Conservation (phyloP, 2,888 invertebrate genomes). For the Ornithoptera alexandrae region DNA sequence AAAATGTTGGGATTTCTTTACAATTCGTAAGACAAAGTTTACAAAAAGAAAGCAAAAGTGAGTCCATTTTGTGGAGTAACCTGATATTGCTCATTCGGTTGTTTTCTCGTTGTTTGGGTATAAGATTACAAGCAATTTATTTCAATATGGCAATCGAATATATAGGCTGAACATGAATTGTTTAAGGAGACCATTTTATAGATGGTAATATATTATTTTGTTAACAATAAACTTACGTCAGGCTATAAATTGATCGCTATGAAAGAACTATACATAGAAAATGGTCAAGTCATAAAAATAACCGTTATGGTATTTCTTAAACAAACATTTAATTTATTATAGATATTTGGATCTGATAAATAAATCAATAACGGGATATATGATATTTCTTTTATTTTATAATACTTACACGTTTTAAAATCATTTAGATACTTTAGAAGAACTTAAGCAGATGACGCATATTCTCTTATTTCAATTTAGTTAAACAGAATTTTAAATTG, state of each 20-base stretch:
- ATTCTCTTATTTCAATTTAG: too few species aligned
- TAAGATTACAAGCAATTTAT: conserved; percentile 79
- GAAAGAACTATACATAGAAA: conserved; percentile 6
- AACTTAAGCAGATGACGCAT: too few species aligned
- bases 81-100: conserved; percentile 75
- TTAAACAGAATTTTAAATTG: too few species aligned
- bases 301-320: background rate
- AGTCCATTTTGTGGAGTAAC: conserved; percentile 68
- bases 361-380: too few species aligned
- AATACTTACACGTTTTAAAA: too few species aligned
- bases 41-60: conserved; percentile 59
- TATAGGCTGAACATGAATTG: conserved; percentile 60
- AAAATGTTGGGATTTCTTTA: conserved; percentile 55
- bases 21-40: conserved; percentile 48
- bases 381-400: too few species aligned
- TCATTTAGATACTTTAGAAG: too few species aligned
- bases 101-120: conserved; percentile 77
- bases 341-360: too few species aligned
- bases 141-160: conserved; percentile 75
- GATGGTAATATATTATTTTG: conserved; percentile 53
- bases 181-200: conserved; percentile 59
- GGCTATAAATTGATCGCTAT: conserved; percentile 14
- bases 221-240: conserved; percentile 37
- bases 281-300: background rate
- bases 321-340: background rate